Conservation (phyloP, 53 echinoderm and acorn worm genomes). For the Echinarachnius parma region DNA sequence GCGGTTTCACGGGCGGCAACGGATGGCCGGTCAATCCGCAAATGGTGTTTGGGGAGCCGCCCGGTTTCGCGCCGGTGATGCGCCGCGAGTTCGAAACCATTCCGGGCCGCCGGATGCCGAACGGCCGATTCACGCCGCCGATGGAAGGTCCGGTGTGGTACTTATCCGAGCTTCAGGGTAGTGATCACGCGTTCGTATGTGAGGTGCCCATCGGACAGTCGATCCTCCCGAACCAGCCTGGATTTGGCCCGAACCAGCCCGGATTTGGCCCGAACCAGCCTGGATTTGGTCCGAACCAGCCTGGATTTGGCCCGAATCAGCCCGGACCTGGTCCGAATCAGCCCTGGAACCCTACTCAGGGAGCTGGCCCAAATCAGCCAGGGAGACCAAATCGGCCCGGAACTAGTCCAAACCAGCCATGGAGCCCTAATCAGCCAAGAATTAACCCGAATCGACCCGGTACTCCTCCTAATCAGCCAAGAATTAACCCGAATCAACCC, state of each 20-base stretch:
- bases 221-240: neutral
- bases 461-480: slow-evolving; percentile 19
- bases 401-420: slow-evolving; percentile 6
- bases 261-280: neutral
- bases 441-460: neutral
- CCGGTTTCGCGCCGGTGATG: slow-evolving; percentile 33
- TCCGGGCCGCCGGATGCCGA: slow-evolving; percentile 3
- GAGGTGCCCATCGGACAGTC: slow-evolving; percentile 34
- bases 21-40: slow-evolving; percentile 20
- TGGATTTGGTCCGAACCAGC: neutral
- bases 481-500: neutral
- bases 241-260: neutral
- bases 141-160: slow-evolving; percentile 7
- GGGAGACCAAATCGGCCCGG: neutral
- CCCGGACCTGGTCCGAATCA: neutral
- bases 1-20: neutral
- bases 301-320: slow-evolving; percentile 3
- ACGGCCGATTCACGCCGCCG: neutral
- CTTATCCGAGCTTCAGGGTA: slow-evolving; percentile 18
- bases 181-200: slow-evolving; percentile 43
- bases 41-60: neutral
- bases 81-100: slow-evolving; percentile 15
- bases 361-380: neutral
- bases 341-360: too few relatives aligned
- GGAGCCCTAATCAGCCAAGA: neutral